Evolutionary conservation across 2,888 invertebrate genomes (phyloP).

Genomic region (Calliphora vomitoria): DNA sequence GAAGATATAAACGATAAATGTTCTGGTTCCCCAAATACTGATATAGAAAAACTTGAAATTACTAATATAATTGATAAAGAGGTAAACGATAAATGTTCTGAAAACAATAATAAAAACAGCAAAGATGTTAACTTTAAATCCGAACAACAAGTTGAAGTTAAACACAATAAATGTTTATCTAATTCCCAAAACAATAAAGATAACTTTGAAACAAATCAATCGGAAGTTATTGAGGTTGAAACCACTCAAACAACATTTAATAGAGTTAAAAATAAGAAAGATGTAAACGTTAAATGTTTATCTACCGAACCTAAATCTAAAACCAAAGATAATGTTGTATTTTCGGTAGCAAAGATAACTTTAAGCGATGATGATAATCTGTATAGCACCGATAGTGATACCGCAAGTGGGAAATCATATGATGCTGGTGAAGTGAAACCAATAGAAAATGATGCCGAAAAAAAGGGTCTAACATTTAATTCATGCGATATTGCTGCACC

Average conservation of each 20-base stretch:
- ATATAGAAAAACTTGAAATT: not conserved
- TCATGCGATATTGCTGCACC: not conserved
- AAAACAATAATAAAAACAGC: not conserved
- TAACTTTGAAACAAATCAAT: not conserved
- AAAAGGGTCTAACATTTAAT: not conserved
- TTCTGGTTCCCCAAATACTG: not conserved
- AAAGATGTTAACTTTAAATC: not conserved
- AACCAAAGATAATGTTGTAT: constrained; percentile 45
- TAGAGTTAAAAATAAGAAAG: not conserved
- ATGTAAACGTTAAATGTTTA: not conserved
- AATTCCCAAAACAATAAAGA: not conserved
- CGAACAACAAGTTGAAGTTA: not conserved
- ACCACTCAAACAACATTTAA: not conserved
- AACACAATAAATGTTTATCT: not conserved
- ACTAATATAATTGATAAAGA: not conserved
- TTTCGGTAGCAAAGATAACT: constrained; percentile 58
- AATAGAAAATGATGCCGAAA: not conserved
- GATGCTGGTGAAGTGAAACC: constrained; percentile 3
- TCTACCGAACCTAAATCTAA: not conserved
- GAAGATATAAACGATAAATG: not conserved
- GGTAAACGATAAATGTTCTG: not conserved
- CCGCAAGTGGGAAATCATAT: constrained; percentile 37
- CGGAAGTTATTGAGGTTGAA: not conserved
- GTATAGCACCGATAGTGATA: constrained; percentile 55
- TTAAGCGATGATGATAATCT: constrained; percentile 55